Evolutionary conservation across 2,888 invertebrate genomes (phyloP).

Genomic region (Tetranychus piercei): DNA sequence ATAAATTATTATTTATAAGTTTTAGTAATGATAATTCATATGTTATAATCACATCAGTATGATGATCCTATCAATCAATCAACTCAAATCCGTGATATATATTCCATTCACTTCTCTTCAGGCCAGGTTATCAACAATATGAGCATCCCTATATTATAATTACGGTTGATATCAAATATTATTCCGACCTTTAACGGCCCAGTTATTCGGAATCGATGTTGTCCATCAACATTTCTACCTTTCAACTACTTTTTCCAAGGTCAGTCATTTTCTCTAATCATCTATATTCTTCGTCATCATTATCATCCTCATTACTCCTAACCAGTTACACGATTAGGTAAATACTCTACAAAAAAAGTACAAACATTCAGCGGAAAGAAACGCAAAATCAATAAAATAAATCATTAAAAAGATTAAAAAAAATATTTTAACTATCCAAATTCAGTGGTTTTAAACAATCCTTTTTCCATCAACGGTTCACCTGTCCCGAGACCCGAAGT

Average conservation of each 20-base stretch:
- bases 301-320: neutral
- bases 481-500: neutral
- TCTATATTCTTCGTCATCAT: neutral
- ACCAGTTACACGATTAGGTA: neutral
- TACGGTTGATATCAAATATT: neutral
- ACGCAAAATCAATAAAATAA: no score
- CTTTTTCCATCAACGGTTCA: neutral
- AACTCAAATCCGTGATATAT: neutral
- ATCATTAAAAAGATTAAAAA: no score
- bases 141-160: neutral
- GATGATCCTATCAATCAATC: neutral
- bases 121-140: neutral
- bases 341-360: neutral
- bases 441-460: no score
- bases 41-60: neutral
- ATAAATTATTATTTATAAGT: no score
- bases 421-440: no score
- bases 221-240: conserved; percentile 1
- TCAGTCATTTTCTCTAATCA: neutral
- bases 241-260: neutral
- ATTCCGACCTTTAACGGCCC: neutral
- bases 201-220: conserved; percentile 1
- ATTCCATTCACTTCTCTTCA: neutral
- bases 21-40: neutral
- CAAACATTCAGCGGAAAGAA: no score